These are phyloP conservation scores for Drosophila mimica DNA, from an alignment of 2,888 invertebrate species.

Conservation along the genomic window DNA sequence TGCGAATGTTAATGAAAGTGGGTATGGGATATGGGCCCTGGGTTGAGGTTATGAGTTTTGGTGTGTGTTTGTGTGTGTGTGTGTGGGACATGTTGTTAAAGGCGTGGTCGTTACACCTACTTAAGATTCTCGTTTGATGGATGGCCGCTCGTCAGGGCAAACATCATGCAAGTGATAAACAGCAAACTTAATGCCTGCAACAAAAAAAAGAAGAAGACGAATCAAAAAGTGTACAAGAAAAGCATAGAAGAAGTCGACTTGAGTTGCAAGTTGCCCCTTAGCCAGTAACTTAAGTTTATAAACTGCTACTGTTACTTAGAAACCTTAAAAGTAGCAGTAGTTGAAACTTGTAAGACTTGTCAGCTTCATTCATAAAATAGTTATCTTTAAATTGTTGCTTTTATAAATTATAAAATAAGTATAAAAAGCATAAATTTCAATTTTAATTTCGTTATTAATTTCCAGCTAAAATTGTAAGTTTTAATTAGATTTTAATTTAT, in stretches of 20 bases:
- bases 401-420: neutral
- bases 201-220: neutral
- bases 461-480: too few species aligned
- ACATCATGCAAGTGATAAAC: constrained; percentile 77
- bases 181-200: constrained; percentile 75
- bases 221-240: constrained; percentile 11
- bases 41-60: constrained; percentile 6
- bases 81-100: constrained; percentile 40
- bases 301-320: too few species aligned
- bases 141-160: constrained; percentile 76
- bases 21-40: neutral
- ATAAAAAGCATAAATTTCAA: neutral
- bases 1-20: constrained; percentile 29
- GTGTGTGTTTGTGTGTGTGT: neutral
- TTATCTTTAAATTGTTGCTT: neutral
- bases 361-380: neutral
- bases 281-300: neutral
- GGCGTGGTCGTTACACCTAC: constrained; percentile 73
- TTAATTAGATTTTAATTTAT: neutral
- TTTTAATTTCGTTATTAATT: too few species aligned
- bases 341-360: neutral
- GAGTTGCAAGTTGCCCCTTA: neutral
- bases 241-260: constrained; percentile 1
- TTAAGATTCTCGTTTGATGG: constrained; percentile 83
- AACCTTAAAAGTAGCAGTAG: neutral